A percentile compares a stretch with the other conserved stretches of the same genome.
phyloP scores from a whole-genome alignment of 2,113 vertebrate genomes.

The Protobothrops mucrosquamatus region DNA sequence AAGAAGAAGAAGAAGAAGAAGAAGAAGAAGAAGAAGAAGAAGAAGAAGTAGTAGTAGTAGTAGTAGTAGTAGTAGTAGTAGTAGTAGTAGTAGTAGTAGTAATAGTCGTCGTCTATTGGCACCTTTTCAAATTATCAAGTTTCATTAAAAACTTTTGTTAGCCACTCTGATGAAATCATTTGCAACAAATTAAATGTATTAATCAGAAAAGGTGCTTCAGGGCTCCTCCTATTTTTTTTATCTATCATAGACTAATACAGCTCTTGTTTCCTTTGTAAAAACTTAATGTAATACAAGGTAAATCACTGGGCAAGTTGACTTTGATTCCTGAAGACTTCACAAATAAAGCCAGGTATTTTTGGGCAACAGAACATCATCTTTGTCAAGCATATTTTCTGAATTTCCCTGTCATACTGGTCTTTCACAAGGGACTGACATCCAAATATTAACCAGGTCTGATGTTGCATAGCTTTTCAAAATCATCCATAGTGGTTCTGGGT shows the following conservation, averaged over 20 bases:
- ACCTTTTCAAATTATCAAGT: not conserved
- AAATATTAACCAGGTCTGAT: not conserved
- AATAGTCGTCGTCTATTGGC: too few species aligned
- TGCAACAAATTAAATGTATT: not conserved
- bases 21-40: too few species aligned
- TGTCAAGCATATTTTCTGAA: not conserved
- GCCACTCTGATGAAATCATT: not conserved
- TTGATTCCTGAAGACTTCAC: not conserved
- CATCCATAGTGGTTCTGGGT: not conserved
- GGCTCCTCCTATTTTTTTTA: not conserved
- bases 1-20: too few species aligned
- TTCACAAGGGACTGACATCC: not conserved
- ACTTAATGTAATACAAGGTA: not conserved
- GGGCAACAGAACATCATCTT: not conserved
- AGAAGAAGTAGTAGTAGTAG: too few species aligned
- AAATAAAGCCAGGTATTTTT: not conserved
- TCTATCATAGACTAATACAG: not conserved
- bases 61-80: too few species aligned
- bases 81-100: too few species aligned
- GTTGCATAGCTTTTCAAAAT: not conserved
- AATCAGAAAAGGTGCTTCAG: not conserved
- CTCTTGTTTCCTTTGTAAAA: not conserved
- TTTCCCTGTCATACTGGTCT: not conserved
- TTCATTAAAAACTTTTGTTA: not conserved
- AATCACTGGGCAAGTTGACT: not conserved